Base-by-base conservation (phyloP, 2,888 invertebrate genomes). In the Adineta ricciae region DNA sequence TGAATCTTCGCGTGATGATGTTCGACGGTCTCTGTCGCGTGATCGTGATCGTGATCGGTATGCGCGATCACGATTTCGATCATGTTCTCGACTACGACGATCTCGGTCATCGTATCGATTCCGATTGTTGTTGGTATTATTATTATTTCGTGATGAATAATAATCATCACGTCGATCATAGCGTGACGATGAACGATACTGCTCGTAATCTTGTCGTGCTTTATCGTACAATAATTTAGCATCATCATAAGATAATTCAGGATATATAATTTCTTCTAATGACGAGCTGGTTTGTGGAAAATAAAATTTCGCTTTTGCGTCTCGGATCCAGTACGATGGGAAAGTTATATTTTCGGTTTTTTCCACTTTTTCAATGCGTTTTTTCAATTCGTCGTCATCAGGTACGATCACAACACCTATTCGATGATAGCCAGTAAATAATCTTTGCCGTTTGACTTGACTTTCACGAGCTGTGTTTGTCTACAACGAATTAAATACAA, bases 391-490 rank as follows among this genome's bases (percentile, higher is more conserved):
- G 91, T 96, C 96, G 90, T 94, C 95, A 88, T 94, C 93, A 89
- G 97, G 95, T 90, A 98, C 93, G 91, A 96, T 93, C 91, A 97
- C 95, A 91, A 97, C 94, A 89, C 96, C 94, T 91, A 94, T 94
- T 91, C 95, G 94, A 93, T 94, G 94, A 93, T 95, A 95, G 90
- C 95, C 95, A 92, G 94, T 94, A 93, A 97, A 98, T 92, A 95
- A 94, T 92, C 95, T 94, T 94, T 98, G 94, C 94, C 97, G 97
- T 92, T 97, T 95, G 92, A 95, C 94, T 93, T 97, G 96, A 90
- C 95, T 95, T 92, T 96, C 94, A 92, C 95, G 94, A 93, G 95
- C 96, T 91, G 96, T 95, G 93, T 98, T 98, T 92, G 96, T 95
- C 97, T 97, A 93, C 8, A 64, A 64, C 3, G 2, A 24, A 64